Percentiles rank a stretch among this genome's conserved stretches.
Conservation (phyloP, 30 jellyfish, hydroid and myxozoan species). For the Cassiopea andromeda region DNA sequence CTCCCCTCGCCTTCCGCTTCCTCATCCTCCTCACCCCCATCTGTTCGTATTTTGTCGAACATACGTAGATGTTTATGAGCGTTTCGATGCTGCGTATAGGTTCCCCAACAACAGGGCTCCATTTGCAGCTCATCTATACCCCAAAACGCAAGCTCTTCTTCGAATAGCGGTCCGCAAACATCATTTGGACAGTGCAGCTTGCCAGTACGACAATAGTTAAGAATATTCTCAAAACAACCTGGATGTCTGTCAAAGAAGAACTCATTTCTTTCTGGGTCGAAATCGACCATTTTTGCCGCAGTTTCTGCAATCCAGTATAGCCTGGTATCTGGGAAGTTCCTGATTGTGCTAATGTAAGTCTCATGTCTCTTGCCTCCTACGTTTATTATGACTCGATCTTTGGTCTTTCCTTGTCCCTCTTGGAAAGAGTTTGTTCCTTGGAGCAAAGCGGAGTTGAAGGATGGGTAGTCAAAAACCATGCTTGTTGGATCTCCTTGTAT, state of each 20-base stretch:
- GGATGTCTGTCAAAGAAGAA: constrained; percentile 98
- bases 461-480: constrained; percentile 69
- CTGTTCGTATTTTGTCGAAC: constrained; percentile 85
- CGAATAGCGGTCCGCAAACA: constrained; percentile 98
- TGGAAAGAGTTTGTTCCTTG: constrained; percentile 79
- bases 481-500: neutral
- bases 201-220: constrained; percentile 96
- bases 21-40: constrained; percentile 72
- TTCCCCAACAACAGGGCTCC: constrained; percentile 99
- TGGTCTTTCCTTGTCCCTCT: constrained; percentile 75
- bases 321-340: constrained; percentile 95
- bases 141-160: constrained; percentile 97
- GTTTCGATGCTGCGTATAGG: constrained; percentile 94
- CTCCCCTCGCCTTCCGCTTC: constrained; percentile 60
- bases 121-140: constrained; percentile 97
- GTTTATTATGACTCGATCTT: constrained; percentile 92
- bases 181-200: constrained; percentile 98
- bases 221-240: constrained; percentile 92
- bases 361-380: constrained; percentile 98
- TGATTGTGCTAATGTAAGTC: constrained; percentile 91
- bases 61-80: constrained; percentile 91
- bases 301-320: constrained; percentile 98
- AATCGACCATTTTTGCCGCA: constrained; percentile 95
- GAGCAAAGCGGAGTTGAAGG: constrained; percentile 54
- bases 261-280: constrained; percentile 94